These are phyloP conservation scores for Ageneiosus marmoratus DNA, from an alignment of 2,113 vertebrate species.

Conservation along the genomic window DNA sequence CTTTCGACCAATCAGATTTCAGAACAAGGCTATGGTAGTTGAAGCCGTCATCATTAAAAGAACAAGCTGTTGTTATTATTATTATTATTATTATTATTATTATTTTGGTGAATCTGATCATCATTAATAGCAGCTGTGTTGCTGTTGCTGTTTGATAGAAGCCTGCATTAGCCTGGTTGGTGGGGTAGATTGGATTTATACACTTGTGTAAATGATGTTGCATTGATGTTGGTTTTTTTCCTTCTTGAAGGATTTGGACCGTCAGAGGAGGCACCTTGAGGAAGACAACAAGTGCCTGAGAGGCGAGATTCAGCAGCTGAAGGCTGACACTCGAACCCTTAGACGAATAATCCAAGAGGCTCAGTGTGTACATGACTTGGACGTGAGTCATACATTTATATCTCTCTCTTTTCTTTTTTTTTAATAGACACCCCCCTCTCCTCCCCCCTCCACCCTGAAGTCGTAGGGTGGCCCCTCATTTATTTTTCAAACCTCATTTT, in stretches of 20 bases:
- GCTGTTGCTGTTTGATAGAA: conserved; percentile 23
- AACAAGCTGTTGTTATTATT: not conserved
- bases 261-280: conserved; percentile 44
- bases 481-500: conserved; percentile 57
- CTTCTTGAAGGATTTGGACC: conserved; percentile 49
- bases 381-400: conserved; percentile 51
- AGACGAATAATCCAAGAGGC: conserved; percentile 35
- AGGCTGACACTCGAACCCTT: conserved; percentile 45
- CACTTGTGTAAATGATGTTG: conserved; percentile 17
- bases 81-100: not conserved
- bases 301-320: conserved; percentile 53
- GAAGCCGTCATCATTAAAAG: not conserved
- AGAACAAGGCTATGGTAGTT: too few species aligned
- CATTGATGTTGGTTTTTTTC: conserved; percentile 17
- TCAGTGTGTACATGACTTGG: conserved; percentile 35
- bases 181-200: conserved; percentile 40
- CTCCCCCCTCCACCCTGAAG: conserved; percentile 29
- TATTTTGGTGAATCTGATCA: not conserved
- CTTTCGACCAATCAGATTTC: not conserved
- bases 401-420: not conserved
- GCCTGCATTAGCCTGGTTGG: conserved; percentile 30
- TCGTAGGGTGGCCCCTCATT: conserved; percentile 43
- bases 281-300: conserved; percentile 41
- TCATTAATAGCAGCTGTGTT: conserved; percentile 4
- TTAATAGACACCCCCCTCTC: not conserved